Percentiles rank a stretch among this genome's conserved stretches.
These are phyloP conservation scores for Sorex araneus DNA, from an alignment of 2,113 vertebrate species.

Conservation along the genomic window DNA sequence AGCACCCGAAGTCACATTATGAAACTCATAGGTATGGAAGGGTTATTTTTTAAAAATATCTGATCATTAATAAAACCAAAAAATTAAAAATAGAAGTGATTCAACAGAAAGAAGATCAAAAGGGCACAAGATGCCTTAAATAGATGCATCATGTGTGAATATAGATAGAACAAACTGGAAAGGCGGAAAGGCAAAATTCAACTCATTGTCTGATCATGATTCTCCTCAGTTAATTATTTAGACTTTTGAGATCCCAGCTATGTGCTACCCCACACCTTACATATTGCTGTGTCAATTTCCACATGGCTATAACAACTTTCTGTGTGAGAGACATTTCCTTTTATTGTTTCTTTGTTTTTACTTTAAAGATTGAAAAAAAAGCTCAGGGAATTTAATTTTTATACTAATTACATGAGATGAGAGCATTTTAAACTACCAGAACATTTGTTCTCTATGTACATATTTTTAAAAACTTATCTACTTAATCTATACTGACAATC, in stretches of 20 bases:
- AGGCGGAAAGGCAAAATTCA: not conserved
- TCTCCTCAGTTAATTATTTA: not conserved
- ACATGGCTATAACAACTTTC: not conserved
- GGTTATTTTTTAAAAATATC: not conserved
- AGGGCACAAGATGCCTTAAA: not conserved
- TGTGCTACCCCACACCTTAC: not conserved
- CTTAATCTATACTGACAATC: not conserved
- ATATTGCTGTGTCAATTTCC: not conserved
- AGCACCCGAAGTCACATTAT: not conserved
- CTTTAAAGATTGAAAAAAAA: not conserved
- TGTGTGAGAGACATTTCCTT: not conserved
- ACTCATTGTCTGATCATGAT: not conserved
- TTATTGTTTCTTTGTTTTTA: not conserved
- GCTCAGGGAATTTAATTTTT: not conserved
- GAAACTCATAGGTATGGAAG: not conserved
- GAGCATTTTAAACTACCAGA: not conserved
- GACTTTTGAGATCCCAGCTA: too few species aligned
- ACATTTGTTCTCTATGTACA: not conserved
- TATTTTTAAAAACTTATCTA: slow-evolving; percentile 3
- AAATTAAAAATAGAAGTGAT: not conserved
- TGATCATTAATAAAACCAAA: not conserved
- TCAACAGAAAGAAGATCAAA: not conserved
- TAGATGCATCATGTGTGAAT: not conserved
- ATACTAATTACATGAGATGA: not conserved
- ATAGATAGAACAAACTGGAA: not conserved